phyloP scores from a whole-genome alignment of 2,797 vertebrate species.

The Bradypus variegatus region DNA sequence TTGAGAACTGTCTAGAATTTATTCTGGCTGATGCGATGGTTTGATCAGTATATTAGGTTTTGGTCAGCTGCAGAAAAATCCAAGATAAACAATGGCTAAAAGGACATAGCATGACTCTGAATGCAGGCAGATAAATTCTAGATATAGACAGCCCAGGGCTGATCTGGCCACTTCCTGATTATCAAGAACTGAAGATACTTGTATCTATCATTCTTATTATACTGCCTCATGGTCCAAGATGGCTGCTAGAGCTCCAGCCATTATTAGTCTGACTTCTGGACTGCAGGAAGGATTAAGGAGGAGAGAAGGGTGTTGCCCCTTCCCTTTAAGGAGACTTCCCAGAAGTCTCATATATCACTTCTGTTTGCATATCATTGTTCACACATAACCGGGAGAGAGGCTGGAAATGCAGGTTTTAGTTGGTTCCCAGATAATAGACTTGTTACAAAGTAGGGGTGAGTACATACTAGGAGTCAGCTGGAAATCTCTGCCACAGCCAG shows the following conservation, averaged over 20 bases:
- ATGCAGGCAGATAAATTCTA: not conserved
- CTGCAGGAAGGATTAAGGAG: not conserved
- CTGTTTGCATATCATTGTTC: not conserved
- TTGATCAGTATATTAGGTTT: not conserved
- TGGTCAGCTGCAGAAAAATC: not conserved
- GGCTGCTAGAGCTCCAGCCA: not conserved
- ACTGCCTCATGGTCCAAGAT: not conserved
- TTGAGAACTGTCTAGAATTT: not conserved
- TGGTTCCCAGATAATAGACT: not conserved
- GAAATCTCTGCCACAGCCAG: not conserved
- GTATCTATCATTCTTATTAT: not conserved
- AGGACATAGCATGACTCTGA: not conserved
- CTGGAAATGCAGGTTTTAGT: not conserved
- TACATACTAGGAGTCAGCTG: not conserved
- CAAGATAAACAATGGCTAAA: not conserved
- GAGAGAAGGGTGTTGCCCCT: not conserved
- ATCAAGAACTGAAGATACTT: not conserved
- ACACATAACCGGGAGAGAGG: not conserved
- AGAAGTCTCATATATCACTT: not conserved
- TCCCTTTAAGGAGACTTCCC: not conserved
- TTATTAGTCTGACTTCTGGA: not conserved
- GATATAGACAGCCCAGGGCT: not conserved
- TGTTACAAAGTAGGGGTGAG: not conserved
- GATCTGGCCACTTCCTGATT: not conserved
- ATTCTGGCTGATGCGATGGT: not conserved